Base-by-base conservation (phyloP, 1,140 invertebrate species). In the Drosophila lacteicornis region DNA sequence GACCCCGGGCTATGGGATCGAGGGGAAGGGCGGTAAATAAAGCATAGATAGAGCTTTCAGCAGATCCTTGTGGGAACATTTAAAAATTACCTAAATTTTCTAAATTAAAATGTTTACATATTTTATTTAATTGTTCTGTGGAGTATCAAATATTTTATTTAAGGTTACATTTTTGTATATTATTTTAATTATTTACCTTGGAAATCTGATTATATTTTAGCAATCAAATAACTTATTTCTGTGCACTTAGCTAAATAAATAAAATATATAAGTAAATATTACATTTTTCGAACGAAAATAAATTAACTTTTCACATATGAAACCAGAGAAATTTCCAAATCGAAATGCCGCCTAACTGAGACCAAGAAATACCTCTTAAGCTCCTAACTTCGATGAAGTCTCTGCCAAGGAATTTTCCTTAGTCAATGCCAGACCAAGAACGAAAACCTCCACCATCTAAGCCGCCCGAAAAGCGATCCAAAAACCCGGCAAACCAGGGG, bases 401-500 rank as follows among this genome's bases (percentile, higher is more conserved):
- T 25, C 38, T 12, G 22, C n/a, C 38, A 19, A 45, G 40, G 57
- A 36, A 65, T 45, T 62, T 66, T 11, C 30, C 8, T 33, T 22
- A n/a, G 12, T 15, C 4, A n/a, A 7, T 19, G 27, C 43, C 13
- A 30, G 27, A 30, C 2, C 13, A 43, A 57, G 33, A 17, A 19
- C 7, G 2, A 42, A 43, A 70, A 22, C 67, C 66, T 50, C 68
- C 43, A 42, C 50, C 43, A 8, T 25, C 46, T 30, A 30, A 61
- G n/a, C 33, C 36, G 19, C 4, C 27, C 7, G 19, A 60, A 60
- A 65, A 59, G n/a, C 43, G 5, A 67, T 60, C 8, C 65, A 8
- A 49, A 38, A 42, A 40, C 12, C 33, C 50, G 19, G 53, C 13
- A 40, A 55, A 4, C 13, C 53, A 6, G 8, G n/a, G 27, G 5